Base-by-base conservation (phyloP, 2,113 vertebrate species). In the Xenopus borealis region DNA sequence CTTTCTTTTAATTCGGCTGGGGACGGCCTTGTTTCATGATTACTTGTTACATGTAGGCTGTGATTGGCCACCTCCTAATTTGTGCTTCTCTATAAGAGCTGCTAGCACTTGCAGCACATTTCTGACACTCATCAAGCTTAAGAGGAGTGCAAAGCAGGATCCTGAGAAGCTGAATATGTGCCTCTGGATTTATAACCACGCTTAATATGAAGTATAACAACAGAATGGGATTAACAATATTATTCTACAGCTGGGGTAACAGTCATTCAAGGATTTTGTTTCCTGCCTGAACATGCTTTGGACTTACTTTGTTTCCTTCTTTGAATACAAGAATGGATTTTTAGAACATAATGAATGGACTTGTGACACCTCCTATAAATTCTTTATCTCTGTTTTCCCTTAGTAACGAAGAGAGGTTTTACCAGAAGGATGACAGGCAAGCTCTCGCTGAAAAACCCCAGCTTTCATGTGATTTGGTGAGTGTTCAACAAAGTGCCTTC, bases 11-110 rank as follows among this genome's bases (percentile, higher is more conserved):
- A 85, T 82, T 93, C 92, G 92, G 93, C 23, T 88, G 91, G 85
- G 93, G 90, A 94, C 93, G 92, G 90, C 90, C 89, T 88, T 91
- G 81, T 82, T 86, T 90, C 75, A 85, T 88, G 88, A 88, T 79
- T 83, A 81, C 84, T 81, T 82, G 82, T 79, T 84, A 88, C 85
- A 75, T 80, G 82, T 86, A 86, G 81, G 63, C 74, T 82, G 72
- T 20, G 47, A 92, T 90, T 90, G 93, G 88, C 84, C 93, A 73
- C 87, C 85, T 86, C 81, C 88, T 89, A 86, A 86, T 86, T 91
- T 87, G 87, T 76, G 79, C 87, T 79, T 84, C 82, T 80, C 87
- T 96, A 96, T 96, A 98, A 96, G 92, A 94, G 86, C 85, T 82
- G 83, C 71, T 45, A 55, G 80, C 79, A 81, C 59, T 30, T 75